Evolutionary conservation across 2,888 invertebrate species (phyloP).

Genomic region (Dione vanillae): DNA sequence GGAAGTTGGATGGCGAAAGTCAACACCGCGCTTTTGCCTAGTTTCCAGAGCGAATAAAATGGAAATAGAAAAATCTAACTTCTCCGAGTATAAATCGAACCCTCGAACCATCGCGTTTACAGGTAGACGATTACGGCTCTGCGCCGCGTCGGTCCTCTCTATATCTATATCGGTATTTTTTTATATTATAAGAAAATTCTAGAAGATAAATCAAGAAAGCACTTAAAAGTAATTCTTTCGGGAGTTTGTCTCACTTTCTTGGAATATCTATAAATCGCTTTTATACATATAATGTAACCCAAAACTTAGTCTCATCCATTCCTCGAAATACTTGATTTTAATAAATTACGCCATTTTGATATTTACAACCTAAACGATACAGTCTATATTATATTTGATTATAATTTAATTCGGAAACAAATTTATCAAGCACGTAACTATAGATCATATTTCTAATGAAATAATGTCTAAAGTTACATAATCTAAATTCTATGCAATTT

Average conservation of each 20-base stretch:
- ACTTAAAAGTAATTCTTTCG: neutral
- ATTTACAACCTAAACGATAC: conserved; percentile 41
- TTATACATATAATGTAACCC: conserved; percentile 19
- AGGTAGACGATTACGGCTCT: too few relatives aligned
- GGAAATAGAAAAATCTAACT: too few relatives aligned
- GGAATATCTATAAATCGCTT: conserved; percentile 25
- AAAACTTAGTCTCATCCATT: conserved; percentile 22
- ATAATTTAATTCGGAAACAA: conserved; percentile 6
- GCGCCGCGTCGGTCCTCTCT: too few relatives aligned
- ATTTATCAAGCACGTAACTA: neutral
- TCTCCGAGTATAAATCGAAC: too few relatives aligned
- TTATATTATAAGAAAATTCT: neutral
- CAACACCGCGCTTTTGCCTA: too few relatives aligned
- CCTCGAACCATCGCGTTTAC: too few relatives aligned
- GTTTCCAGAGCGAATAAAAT: too few relatives aligned
- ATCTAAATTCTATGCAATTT: neutral
- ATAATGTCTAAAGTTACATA: neutral
- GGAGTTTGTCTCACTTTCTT: neutral
- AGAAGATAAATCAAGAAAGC: neutral
- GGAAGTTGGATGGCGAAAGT: too few relatives aligned
- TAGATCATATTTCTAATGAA: neutral
- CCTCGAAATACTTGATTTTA: conserved; percentile 19
- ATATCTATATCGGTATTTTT: too few relatives aligned
- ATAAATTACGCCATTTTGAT: conserved; percentile 33
- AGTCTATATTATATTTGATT: conserved; percentile 29